Evolutionary conservation across 2,113 vertebrate genomes (phyloP), one percentile per base, ranked within the genome.

Genomic region (Silurus glanis): DNA sequence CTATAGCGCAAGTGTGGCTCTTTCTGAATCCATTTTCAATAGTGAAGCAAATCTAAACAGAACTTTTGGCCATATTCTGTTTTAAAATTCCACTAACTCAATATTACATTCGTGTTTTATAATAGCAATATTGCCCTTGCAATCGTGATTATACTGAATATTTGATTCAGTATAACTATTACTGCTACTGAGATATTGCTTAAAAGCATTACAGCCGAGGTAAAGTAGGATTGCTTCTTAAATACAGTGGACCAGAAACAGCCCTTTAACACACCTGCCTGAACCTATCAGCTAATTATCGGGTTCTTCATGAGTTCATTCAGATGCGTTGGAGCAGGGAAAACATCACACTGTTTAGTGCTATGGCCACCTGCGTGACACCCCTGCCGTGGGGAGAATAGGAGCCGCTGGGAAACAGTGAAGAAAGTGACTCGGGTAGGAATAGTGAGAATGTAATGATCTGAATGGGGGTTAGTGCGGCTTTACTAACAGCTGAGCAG

Each of bases 401-500:
- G 10, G 17, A 28, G 66, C 17, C 16, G 28, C 19, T 28, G 66
- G 66, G 62, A 80, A 79, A 51, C 59, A 67, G 45, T 12, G 84
- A 71, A 82, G 56, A 83, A 55, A 67, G 1, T 16, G 78, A 23
- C 19, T 74, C 13, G 16, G 66, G 49, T 21, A 74, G 75, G 82
- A 86, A 8, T 6, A 21, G 56, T 69, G 83, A 87, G n/a, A 85
- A 88, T 12, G 82, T 80, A 75, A 78, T 72, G 72, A 86, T 69
- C 67, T 89, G 49, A 64, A 23, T 23, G 67, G 55, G 58, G 19
- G 45, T 79, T 78, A 85, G 83, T 21, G 56, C 28, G 61, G 72
- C 72, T 86, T 88, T 81, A 67, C 79, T 58, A 66, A 76, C 83
- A 82, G 84, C 75, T 87, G 59, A 79, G 74, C 78, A 86, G 64